phyloP scores from a whole-genome alignment of 2,888 invertebrate genomes.

The Rotaria macrura region DNA sequence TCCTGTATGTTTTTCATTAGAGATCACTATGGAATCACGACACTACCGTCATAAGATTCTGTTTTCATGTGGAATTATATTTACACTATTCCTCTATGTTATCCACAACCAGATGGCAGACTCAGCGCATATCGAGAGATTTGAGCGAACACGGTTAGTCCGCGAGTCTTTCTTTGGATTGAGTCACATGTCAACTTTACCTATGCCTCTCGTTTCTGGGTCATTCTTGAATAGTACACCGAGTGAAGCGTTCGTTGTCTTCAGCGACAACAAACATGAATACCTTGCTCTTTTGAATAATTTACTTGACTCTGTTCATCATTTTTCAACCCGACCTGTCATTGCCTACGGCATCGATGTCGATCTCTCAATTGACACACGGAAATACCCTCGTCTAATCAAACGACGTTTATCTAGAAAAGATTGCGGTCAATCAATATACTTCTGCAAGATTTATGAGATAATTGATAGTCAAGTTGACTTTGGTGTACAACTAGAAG shows the following conservation, averaged over 20 bases:
- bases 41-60: too few species aligned
- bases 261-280: not conserved
- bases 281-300: not conserved
- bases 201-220: too few species aligned
- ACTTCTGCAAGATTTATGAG: not conserved
- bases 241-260: slow-evolving; percentile 1
- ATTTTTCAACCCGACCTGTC: not conserved
- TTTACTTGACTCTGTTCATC: not conserved
- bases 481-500: not conserved
- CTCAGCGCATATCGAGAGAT: too few species aligned
- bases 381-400: not conserved
- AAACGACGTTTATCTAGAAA: not conserved
- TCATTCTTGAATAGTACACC: not conserved
- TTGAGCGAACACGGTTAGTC: too few species aligned
- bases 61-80: too few species aligned
- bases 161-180: too few species aligned
- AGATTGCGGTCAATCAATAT: not conserved
- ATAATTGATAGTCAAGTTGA: not conserved
- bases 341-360: not conserved
- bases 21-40: too few species aligned
- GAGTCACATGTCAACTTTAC: too few species aligned
- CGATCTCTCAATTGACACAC: not conserved
- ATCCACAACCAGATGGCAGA: too few species aligned
- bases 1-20: too few species aligned
- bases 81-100: too few species aligned